These are phyloP conservation scores for Antechinus flavipes DNA, from an alignment of 2,113 vertebrate genomes.

Conservation along the genomic window DNA sequence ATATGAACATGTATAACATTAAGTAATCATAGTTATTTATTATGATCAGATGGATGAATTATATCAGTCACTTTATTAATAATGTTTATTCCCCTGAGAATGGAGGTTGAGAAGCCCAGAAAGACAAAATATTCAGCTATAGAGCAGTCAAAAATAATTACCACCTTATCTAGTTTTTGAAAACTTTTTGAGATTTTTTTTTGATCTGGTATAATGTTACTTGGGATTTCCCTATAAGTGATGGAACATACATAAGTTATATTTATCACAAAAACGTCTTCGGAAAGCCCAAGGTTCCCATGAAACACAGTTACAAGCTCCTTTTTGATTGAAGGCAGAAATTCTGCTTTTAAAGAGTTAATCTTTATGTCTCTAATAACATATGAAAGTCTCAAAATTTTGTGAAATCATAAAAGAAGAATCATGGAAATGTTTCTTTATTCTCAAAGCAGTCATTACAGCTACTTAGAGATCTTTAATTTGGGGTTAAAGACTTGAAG, in stretches of 20 bases:
- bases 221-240: neutral
- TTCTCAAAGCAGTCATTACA: neutral
- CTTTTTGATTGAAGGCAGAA: neutral
- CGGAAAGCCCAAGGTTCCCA: neutral
- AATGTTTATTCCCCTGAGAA: neutral
- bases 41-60: neutral
- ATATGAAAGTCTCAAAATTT: neutral
- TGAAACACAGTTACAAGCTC: neutral
- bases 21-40: neutral
- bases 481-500: slow-evolving; percentile 28
- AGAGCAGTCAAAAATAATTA: slow-evolving; percentile 1
- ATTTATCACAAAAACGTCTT: slow-evolving; percentile 1
- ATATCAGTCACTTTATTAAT: neutral
- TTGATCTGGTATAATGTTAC: neutral
- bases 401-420: neutral
- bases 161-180: neutral
- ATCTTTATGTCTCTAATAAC: neutral
- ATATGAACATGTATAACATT: neutral
- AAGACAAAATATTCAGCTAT: slow-evolving; percentile 10
- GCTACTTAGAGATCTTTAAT: slow-evolving; percentile 2
- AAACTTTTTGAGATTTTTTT: neutral
- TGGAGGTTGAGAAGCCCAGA: neutral
- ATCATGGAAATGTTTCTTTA: neutral
- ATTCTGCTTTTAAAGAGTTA: neutral
- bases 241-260: slow-evolving; percentile 25